Percentiles rank a stretch among this genome's conserved stretches.
Evolutionary conservation across 2,113 vertebrate species (phyloP).

Genomic region (Pseudopipra pipra): DNA sequence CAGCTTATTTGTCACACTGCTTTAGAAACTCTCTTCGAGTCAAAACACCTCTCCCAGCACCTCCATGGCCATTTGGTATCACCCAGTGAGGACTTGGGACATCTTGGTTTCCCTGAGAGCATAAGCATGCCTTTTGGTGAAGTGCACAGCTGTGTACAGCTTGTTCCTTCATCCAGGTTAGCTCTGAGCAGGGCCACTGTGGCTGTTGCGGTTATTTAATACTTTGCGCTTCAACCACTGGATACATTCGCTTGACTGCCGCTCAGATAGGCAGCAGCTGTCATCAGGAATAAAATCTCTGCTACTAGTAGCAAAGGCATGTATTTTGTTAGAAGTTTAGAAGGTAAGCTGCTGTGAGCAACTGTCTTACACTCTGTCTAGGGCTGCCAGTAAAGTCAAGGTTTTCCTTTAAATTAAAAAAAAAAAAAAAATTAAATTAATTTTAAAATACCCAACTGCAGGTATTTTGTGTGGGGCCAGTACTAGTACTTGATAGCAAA

Average conservation of each 20-base stretch:
- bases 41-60: neutral
- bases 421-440: neutral
- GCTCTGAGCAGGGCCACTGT: neutral
- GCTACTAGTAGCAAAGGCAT: neutral
- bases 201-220: neutral
- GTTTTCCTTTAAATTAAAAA: neutral
- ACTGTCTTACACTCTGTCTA: neutral
- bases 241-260: fast-evolving
- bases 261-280: neutral
- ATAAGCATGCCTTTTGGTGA: neutral
- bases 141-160: neutral
- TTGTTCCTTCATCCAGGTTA: neutral
- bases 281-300: neutral
- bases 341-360: neutral
- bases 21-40: neutral
- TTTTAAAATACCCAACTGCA: neutral
- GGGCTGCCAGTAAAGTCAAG: neutral
- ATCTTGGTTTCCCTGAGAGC: fast-evolving
- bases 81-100: neutral
- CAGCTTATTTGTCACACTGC: neutral
- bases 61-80: neutral
- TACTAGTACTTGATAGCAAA: neutral
- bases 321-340: neutral
- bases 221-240: neutral
- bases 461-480: neutral